phyloP scores from a whole-genome alignment of 2,797 vertebrate genomes.

The Trichosurus vulpecula region DNA sequence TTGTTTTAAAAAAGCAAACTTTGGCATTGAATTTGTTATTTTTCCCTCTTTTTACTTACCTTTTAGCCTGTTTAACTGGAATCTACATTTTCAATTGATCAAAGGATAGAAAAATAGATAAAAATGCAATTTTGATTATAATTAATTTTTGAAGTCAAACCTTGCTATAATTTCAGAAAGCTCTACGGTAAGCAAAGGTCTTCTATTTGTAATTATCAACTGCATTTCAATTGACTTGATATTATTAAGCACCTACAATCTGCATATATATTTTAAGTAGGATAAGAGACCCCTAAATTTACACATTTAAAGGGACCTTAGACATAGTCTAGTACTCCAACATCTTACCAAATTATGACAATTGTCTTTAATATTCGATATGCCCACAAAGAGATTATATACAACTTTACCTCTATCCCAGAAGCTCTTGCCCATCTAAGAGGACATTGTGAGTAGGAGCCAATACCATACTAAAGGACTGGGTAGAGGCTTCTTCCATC shows the following conservation, averaged over 20 bases:
- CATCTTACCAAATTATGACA: neutral
- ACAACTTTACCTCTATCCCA: neutral
- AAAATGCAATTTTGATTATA: neutral
- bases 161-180: neutral
- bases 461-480: neutral
- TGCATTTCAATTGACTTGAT: neutral
- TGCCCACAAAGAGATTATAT: neutral
- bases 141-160: neutral
- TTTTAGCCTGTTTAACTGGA: neutral
- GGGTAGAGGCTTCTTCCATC: neutral
- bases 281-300: neutral
- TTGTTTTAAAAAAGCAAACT: neutral
- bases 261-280: neutral
- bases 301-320: neutral
- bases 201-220: neutral
- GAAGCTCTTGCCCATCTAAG: neutral
- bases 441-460: neutral
- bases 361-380: neutral
- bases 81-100: neutral
- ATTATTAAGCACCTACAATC: neutral
- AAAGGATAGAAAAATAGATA: neutral
- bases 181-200: neutral
- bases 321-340: neutral
- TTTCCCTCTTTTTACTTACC: neutral
- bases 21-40: neutral